Evolutionary conservation across 2,113 vertebrate genomes (phyloP).

Genomic region (Xenus cinereus): DNA sequence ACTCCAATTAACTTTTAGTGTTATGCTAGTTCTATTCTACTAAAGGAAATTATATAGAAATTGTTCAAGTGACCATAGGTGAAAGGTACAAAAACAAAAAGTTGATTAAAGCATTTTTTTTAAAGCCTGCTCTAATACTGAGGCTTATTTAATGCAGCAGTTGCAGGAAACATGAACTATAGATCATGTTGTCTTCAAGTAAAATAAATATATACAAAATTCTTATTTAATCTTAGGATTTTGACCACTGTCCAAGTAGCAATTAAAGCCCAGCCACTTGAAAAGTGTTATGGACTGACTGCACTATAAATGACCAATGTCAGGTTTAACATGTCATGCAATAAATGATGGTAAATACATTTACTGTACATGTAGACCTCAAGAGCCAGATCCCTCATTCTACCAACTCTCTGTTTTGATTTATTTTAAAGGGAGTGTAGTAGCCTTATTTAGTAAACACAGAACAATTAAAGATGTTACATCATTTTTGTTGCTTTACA

Average conservation of each 20-base stretch:
- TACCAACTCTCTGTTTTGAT: slow-evolving; percentile 53
- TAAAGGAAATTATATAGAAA: slow-evolving; percentile 68
- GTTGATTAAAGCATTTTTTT: neutral
- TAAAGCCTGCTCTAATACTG: slow-evolving; percentile 16
- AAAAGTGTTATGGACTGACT: slow-evolving; percentile 64
- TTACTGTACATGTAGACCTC: slow-evolving; percentile 52
- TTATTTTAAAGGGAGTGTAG: slow-evolving; percentile 46
- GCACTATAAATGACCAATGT: slow-evolving; percentile 65
- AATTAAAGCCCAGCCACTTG: slow-evolving; percentile 64
- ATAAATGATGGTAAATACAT: slow-evolving; percentile 70
- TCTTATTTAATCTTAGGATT: slow-evolving; percentile 59
- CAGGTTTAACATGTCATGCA: slow-evolving; percentile 70
- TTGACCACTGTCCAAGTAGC: slow-evolving; percentile 65
- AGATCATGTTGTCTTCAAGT: slow-evolving; percentile 49
- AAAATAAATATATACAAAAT: slow-evolving; percentile 33
- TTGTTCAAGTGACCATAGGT: slow-evolving; percentile 59
- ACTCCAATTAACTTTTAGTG: slow-evolving; percentile 71
- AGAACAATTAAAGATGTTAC: slow-evolving; percentile 68
- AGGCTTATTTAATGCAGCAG: neutral
- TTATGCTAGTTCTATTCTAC: slow-evolving; percentile 75
- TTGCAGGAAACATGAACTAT: neutral
- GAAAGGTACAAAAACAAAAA: slow-evolving; percentile 46
- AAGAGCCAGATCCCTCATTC: slow-evolving; percentile 62
- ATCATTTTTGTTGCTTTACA: slow-evolving; percentile 78
- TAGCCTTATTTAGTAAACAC: slow-evolving; percentile 69